Conservation (phyloP, 2,888 invertebrate species). For the Ceriagrion tenellum region DNA sequence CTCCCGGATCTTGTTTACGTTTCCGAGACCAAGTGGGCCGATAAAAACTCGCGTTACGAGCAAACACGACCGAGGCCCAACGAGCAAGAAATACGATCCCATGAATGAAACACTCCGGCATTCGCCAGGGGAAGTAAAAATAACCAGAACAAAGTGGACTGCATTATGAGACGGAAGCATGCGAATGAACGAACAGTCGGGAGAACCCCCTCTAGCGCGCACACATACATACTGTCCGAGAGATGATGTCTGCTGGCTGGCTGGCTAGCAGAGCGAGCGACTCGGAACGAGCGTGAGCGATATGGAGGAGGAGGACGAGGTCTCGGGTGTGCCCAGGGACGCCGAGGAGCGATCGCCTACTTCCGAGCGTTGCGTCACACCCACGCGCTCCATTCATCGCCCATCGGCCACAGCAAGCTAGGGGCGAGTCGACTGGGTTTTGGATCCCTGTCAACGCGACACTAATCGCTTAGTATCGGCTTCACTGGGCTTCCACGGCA, state of each 20-base stretch:
- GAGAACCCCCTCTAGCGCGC: not conserved
- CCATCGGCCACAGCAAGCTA: not conserved
- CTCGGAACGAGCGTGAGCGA: not conserved
- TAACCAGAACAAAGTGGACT: slow-evolving; percentile 23
- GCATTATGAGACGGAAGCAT: not conserved
- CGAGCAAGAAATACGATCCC: slow-evolving; percentile 7
- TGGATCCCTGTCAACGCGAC: not conserved
- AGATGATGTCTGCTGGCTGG: not conserved
- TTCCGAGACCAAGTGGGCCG: not conserved
- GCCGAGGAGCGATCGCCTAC: not conserved
- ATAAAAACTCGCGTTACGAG: slow-evolving; percentile 23
- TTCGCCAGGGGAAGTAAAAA: not conserved
- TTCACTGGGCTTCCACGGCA: not conserved
- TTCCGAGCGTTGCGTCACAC: slow-evolving; percentile 14
- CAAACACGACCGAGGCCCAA: not conserved
- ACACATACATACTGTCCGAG: not conserved
- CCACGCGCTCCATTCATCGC: not conserved
- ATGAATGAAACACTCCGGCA: slow-evolving; percentile 21
- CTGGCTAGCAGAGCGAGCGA: not conserved
- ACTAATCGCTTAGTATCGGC: not conserved
- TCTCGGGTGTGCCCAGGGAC: not conserved
- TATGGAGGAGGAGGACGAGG: not conserved
- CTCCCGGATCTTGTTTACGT: slow-evolving; percentile 17
- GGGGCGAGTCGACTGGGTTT: not conserved
- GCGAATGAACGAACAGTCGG: not conserved